These are phyloP conservation scores for Thymallus thymallus DNA, from an alignment of 2,113 vertebrate species.

Conservation along the genomic window DNA sequence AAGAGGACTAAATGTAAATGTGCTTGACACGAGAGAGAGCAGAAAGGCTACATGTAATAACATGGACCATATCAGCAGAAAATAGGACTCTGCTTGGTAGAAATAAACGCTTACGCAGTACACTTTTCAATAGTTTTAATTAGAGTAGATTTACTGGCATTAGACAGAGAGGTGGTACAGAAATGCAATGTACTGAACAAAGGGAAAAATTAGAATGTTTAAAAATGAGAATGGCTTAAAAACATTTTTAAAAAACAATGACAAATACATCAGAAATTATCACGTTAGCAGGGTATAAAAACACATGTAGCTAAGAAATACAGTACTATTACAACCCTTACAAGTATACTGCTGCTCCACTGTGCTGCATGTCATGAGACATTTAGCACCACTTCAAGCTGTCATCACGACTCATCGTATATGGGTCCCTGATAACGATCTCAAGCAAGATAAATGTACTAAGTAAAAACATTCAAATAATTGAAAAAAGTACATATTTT, in stretches of 20 bases:
- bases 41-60: neutral
- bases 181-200: neutral
- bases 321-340: neutral
- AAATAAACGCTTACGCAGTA: neutral
- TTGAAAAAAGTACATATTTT: neutral
- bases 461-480: conserved; percentile 10
- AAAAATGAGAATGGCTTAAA: too few species aligned
- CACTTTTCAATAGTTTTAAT: neutral
- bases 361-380: neutral
- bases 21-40: neutral
- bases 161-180: neutral
- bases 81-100: neutral
- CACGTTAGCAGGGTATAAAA: neutral
- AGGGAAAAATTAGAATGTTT: too few species aligned
- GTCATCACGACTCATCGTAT: neutral
- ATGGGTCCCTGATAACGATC: neutral
- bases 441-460: conserved; percentile 20
- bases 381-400: conserved; percentile 24
- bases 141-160: neutral
- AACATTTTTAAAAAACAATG: too few species aligned
- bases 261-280: neutral
- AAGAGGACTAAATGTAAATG: neutral
- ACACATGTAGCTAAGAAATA: conserved; percentile 11
- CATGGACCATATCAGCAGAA: neutral
- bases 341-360: too few species aligned